These are phyloP conservation scores for Corydoras sp. DNA, from an alignment of 2,113 vertebrate species.

Conservation along the genomic window DNA sequence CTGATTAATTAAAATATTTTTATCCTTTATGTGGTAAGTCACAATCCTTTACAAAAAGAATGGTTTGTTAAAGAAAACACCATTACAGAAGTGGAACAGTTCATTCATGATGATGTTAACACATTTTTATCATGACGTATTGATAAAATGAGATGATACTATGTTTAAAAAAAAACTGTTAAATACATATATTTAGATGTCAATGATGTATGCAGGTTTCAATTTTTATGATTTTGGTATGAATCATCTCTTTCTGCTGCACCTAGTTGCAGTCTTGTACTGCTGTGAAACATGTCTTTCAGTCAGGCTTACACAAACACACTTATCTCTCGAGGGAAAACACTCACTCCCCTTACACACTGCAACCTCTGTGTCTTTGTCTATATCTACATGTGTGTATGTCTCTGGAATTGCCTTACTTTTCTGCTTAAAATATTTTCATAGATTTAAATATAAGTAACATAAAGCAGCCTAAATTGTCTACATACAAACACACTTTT, in stretches of 20 bases:
- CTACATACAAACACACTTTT: constrained; percentile 14
- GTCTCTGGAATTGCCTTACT: neutral
- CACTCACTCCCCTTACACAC: constrained; percentile 35
- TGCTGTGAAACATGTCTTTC: constrained; percentile 42
- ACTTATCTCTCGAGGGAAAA: constrained; percentile 51
- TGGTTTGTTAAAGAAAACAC: too few species aligned
- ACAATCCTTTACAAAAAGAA: too few species aligned
- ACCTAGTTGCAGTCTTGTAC: neutral
- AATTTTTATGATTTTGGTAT: constrained; percentile 31
- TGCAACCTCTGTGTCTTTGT: constrained; percentile 21
- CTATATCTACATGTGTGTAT: constrained; percentile 23
- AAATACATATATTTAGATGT: constrained; percentile 17
- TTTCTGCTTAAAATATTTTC: constrained; percentile 45
- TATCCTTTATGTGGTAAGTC: too few species aligned
- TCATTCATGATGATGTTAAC: too few species aligned
- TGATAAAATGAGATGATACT: constrained; percentile 37
- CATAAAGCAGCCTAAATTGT: constrained; percentile 42
- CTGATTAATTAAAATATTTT: too few species aligned
- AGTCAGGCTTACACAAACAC: constrained; percentile 46
- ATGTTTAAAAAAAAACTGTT: neutral
- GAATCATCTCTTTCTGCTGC: constrained; percentile 4
- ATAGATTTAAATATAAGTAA: constrained; percentile 53
- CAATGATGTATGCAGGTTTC: constrained; percentile 25
- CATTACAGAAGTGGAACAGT: too few species aligned
- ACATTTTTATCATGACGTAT: neutral